A percentile compares a stretch with the other conserved stretches of the same genome.
Evolutionary conservation across 2,113 vertebrate species (phyloP).

Genomic region (Ellobius talpinus): DNA sequence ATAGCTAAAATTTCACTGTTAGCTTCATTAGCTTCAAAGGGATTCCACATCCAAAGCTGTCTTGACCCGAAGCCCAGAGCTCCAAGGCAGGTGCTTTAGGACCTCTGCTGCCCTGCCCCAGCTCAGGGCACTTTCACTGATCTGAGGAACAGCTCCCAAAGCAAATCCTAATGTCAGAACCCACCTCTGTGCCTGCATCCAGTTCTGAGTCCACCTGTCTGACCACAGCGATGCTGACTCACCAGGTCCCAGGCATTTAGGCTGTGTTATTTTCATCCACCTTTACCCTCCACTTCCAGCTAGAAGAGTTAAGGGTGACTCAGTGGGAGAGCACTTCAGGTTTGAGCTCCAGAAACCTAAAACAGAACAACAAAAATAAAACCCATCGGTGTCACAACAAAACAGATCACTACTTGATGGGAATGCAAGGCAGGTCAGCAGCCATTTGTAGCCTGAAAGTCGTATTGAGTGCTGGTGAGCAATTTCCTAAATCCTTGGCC

Average conservation of each 20-base stretch:
- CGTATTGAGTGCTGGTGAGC: accelerated
- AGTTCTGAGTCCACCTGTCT: accelerated
- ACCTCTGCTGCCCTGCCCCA: background rate
- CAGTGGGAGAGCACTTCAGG: background rate
- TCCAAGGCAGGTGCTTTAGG: background rate
- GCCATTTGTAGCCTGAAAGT: background rate
- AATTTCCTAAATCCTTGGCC: background rate
- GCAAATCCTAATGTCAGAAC: too few relatives aligned
- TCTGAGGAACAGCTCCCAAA: background rate
- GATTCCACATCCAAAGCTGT: background rate
- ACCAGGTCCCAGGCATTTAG: background rate
- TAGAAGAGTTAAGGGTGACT: background rate
- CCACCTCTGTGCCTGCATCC: accelerated
- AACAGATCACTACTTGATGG: background rate
- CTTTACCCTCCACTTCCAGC: background rate
- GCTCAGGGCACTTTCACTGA: background rate
- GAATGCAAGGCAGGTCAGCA: background rate
- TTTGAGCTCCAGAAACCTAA: background rate
- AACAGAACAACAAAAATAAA: background rate
- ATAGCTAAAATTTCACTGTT: background rate
- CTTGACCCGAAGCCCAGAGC: accelerated
- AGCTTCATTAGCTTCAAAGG: background rate
- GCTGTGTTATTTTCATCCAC: background rate
- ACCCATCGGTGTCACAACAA: background rate
- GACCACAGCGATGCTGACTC: accelerated